Percentiles rank a stretch among this genome's conserved stretches.
Conservation (phyloP, 2,797 vertebrate species). For the Pseudochirops corinnae region DNA sequence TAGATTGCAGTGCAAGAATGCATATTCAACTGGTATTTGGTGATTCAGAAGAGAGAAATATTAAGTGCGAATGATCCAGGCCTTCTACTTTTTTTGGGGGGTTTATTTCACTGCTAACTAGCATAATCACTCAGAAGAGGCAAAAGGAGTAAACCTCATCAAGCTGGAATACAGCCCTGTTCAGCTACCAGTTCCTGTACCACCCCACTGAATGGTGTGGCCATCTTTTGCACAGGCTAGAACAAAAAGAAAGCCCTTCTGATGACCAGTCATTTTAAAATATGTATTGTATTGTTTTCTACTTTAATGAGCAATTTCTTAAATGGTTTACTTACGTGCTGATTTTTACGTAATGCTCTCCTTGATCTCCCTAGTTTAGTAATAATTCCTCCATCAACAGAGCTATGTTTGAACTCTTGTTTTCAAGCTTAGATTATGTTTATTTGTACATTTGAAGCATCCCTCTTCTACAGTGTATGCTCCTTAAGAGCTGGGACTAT, state of each 20-base stretch:
- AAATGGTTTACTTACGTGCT: conserved; percentile 24
- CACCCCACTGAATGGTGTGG: neutral
- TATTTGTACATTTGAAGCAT: neutral
- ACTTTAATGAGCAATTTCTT: conserved; percentile 10
- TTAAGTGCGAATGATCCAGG: conserved; percentile 20
- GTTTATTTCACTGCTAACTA: conserved; percentile 42
- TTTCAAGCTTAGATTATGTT: neutral
- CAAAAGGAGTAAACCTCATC: neutral
- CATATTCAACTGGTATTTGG: neutral
- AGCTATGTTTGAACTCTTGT: neutral
- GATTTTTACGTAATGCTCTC: neutral
- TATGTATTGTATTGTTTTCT: neutral
- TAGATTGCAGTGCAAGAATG: conserved; percentile 6
- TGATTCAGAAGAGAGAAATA: neutral
- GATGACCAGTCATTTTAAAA: conserved; percentile 31
- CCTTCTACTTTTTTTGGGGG: conserved; percentile 16
- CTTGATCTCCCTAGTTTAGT: neutral
- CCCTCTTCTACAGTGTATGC: neutral
- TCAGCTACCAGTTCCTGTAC: conserved; percentile 4
- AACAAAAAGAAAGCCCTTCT: neutral
- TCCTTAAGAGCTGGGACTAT: neutral
- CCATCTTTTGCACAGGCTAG: neutral
- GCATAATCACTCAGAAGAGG: conserved; percentile 15
- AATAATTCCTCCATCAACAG: neutral
- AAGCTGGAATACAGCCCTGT: conserved; percentile 29